A percentile compares a stretch with the other conserved stretches of the same genome.
phyloP scores from a whole-genome alignment of 2,888 invertebrate genomes.

The Autographa gamma region DNA sequence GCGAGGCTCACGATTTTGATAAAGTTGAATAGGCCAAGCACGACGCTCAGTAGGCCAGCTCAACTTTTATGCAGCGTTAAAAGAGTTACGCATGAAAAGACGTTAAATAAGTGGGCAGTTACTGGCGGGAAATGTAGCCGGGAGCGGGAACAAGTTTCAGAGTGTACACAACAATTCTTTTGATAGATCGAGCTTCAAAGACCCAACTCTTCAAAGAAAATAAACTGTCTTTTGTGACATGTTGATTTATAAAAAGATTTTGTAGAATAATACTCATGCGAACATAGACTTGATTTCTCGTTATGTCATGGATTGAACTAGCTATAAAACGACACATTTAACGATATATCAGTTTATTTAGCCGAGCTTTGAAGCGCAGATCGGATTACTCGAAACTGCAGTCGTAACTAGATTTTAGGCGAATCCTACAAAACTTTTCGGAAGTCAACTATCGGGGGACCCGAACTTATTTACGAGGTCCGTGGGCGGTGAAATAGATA shows the following conservation, averaged over 20 bases:
- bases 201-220: conserved; percentile 44
- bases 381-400: conserved; percentile 7
- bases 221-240: conserved; percentile 45
- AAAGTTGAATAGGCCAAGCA: conserved; percentile 8
- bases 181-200: conserved; percentile 55
- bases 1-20: conserved; percentile 5
- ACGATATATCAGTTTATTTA: background rate
- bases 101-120: conserved; percentile 45
- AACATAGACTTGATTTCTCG: background rate
- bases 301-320: background rate
- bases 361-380: conserved; percentile 4
- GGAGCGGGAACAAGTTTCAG: conserved; percentile 37
- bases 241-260: conserved; percentile 37
- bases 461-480: conserved; percentile 22
- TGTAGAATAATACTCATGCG: background rate
- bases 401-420: conserved; percentile 26
- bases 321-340: background rate
- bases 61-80: conserved; percentile 35
- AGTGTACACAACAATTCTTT: conserved; percentile 57
- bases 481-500: conserved; percentile 17
- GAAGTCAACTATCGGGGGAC: conserved; percentile 20
- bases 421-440: conserved; percentile 24
- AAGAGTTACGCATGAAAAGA: conserved; percentile 38
- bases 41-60: conserved; percentile 9
- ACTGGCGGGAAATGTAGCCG: conserved; percentile 39